phyloP scores from a whole-genome alignment of 2,888 invertebrate species.

The Cerastis leucographa region DNA sequence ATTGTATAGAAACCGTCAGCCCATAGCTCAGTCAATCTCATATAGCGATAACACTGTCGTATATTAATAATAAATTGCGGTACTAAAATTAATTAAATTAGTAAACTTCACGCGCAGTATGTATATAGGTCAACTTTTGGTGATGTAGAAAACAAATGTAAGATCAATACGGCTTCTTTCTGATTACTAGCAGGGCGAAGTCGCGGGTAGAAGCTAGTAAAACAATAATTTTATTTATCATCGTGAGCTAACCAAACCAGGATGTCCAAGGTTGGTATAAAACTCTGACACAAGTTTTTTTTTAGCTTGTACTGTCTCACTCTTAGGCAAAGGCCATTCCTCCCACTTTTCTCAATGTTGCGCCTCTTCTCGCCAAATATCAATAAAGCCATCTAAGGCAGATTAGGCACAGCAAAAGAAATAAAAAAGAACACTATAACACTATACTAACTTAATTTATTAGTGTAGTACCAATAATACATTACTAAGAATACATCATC shows the following conservation, averaged over 20 bases:
- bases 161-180: neutral
- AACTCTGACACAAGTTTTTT: too few species aligned
- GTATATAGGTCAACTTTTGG: neutral
- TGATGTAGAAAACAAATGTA: neutral
- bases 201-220: neutral
- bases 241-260: neutral
- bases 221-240: neutral
- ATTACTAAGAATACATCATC: conserved; percentile 5
- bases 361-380: too few species aligned
- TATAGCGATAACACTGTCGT: neutral
- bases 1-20: neutral
- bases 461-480: neutral
- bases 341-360: too few species aligned
- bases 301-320: too few species aligned
- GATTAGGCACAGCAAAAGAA: too few species aligned
- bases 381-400: too few species aligned
- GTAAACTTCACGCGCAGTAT: too few species aligned
- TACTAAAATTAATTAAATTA: too few species aligned
- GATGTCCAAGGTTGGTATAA: too few species aligned
- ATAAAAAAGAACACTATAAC: too few species aligned
- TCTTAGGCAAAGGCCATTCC: too few species aligned
- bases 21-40: neutral
- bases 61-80: too few species aligned
- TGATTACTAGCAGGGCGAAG: neutral
- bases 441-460: neutral